Conservation (phyloP, 2,888 invertebrate species). For the Hydropsyche betteni region DNA sequence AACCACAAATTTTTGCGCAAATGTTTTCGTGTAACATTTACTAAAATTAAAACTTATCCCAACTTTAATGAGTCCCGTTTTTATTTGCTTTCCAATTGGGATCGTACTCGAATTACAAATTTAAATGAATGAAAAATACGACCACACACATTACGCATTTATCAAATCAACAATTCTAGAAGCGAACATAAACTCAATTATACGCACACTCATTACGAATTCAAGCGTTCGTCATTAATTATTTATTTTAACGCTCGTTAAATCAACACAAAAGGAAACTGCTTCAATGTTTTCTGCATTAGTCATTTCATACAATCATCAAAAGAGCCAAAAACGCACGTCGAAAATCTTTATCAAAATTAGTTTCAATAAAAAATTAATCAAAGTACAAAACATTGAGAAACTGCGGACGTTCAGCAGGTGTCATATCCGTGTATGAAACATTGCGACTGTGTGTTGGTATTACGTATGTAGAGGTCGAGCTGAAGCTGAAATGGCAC, state of each 20-base stretch:
- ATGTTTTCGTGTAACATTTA: too few relatives aligned
- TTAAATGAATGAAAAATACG: neutral
- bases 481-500: neutral
- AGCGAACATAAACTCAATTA: neutral
- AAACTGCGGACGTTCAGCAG: constrained; percentile 32
- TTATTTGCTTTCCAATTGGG: neutral
- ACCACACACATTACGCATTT: neutral
- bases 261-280: too few relatives aligned
- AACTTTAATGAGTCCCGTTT: neutral
- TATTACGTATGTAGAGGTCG: neutral
- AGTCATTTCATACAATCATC: too few relatives aligned
- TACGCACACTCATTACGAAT: neutral
- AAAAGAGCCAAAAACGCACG: too few relatives aligned
- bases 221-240: neutral
- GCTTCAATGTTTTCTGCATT: too few relatives aligned
- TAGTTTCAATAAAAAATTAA: too few relatives aligned
- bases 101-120: neutral
- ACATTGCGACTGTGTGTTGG: constrained; percentile 11
- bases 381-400: constrained; percentile 14
- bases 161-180: neutral
- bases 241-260: neutral
- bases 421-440: constrained; percentile 39
- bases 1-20: too few relatives aligned
- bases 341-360: too few relatives aligned
- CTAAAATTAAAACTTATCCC: neutral